Evolutionary conservation across 2,113 vertebrate genomes (phyloP), one percentile per base, ranked within the genome.

Genomic region (Plotosus lineatus): DNA sequence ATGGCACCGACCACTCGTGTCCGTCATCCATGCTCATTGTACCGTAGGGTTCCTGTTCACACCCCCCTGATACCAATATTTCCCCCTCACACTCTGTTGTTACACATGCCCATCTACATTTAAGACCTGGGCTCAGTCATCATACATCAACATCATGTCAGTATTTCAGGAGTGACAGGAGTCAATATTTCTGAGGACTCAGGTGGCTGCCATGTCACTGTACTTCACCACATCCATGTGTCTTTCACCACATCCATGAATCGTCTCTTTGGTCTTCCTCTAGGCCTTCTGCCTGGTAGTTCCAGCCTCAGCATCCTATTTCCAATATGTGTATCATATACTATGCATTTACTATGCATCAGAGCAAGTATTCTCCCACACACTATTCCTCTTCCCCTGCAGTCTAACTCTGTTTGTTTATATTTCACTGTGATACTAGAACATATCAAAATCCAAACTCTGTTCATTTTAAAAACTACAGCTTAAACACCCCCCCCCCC

Each of bases 1-100:
- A 88, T 88, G 89, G 86, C 63, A 75, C 73, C 61, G 90, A 92
- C 90, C 33, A 87, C 87, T 91, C 80, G 26, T 75, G 82, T 90
- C 84, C 69, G 87, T 90, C 86, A 74, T 31, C 58, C 69, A 75
- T 75, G 81, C 77, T 76, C 80, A 55, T 15, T 55, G 75, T 73
- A 48, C 74, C 83, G 28, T 81, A 53, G 44, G 56, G 66, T 48
- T 69, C 38, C 51, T 82, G 63, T 78, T 82, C 66, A 63, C 71
- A 72, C 68, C 53, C 60, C 56, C 53, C 60, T 48, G 55, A 75
- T 71, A 79, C 79, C 75, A 66, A 50, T 63, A 72, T 76, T 82
- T 33, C 55, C 53, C 55, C 53, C 51, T 76, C 72, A 79, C 42
- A 66, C 80, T 75, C 69, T 26, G n/a, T 69, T 63, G 68, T 44